These are phyloP conservation scores for Xiphophorus couchianus DNA, from an alignment of 2,113 vertebrate genomes.

Conservation along the genomic window DNA sequence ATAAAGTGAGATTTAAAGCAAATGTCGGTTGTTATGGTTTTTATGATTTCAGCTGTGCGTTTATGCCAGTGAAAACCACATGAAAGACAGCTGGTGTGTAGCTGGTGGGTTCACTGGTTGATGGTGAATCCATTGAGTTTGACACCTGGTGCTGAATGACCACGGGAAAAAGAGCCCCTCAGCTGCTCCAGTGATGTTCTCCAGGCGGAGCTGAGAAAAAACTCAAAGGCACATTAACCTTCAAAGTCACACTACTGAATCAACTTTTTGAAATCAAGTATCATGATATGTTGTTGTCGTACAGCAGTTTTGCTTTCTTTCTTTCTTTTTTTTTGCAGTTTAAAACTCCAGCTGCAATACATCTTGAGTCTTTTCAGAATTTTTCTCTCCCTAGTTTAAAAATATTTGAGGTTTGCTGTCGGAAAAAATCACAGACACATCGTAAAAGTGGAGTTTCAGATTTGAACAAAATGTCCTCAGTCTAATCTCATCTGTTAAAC, in stretches of 20 bases:
- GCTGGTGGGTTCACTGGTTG: conserved; percentile 8
- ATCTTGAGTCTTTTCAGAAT: conserved; percentile 20
- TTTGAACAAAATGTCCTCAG: conserved; percentile 2
- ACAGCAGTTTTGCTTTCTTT: background rate
- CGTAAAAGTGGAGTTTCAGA: background rate
- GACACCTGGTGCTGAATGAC: conserved; percentile 55
- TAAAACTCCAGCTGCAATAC: conserved; percentile 37
- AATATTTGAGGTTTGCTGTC: background rate
- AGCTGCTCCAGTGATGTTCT: conserved; percentile 62
- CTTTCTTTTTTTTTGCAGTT: background rate
- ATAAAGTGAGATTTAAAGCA: conserved; percentile 26
- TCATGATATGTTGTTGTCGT: conserved; percentile 46
- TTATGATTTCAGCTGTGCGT: conserved; percentile 57
- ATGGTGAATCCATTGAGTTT: conserved; percentile 30
- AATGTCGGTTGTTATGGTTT: conserved; percentile 39
- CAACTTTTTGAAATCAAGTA: conserved; percentile 49
- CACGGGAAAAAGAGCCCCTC: conserved; percentile 56
- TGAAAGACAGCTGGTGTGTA: conserved; percentile 53
- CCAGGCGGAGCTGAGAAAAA: conserved; percentile 30
- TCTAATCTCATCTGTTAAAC: conserved; percentile 16
- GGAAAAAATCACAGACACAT: conserved; percentile 20
- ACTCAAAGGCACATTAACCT: conserved; percentile 26
- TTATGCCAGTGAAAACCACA: conserved; percentile 22
- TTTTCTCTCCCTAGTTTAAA: background rate
- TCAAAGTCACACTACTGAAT: conserved; percentile 32